Evolutionary conservation across 2,113 vertebrate species (phyloP), one percentile per base, ranked within the genome.

Genomic region (Prunella fulvescens): DNA sequence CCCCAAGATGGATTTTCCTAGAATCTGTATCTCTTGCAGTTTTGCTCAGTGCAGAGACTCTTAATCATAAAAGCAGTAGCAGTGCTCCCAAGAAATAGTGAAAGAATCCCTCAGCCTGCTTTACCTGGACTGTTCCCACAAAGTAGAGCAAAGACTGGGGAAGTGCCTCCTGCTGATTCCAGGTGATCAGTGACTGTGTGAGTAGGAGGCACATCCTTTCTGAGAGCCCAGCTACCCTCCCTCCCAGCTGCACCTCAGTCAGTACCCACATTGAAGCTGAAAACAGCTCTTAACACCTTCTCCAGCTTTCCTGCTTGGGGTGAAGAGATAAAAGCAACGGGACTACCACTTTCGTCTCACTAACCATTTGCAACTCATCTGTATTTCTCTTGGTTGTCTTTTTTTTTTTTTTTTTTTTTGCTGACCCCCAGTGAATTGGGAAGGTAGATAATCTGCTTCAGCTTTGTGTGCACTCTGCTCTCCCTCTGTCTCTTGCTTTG

Each of bases 391-490:
- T 86, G 86, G 88, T 93, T 96, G 61, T 93, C 70, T 74, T n/a
- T 74, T 51, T 44, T 48, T 54, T 26, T 26, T 45, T 47, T 45
- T 48, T 35, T 44, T 93, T 95, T 95, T 95, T 96, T 92, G 95
- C 96, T 95, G 97, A 92, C 96, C 81, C 96, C 88, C 96, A 97
- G 96, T 93, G 96, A 97, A 94, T 88, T 97, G 95, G 97, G 97
- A 97, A 97, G 96, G 97, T 97, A 97, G 97, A 97, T 97, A 96
- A 97, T 45, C 82, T 93, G 95, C 94, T 97, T 97, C 92, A 84
- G 71, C 95, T 97, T 39, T 96, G 78, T 95, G 93, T 95, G 93
- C 94, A 67, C 77, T 97, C 92, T 88, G 91, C 88, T 92, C 35
- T 91, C 51, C 65, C 66, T 60, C 19, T 71, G 79, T 93, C 84